Evolutionary conservation across 2,797 vertebrate genomes (phyloP).

Genomic region (Tokudaia tokunoshimensis): DNA sequence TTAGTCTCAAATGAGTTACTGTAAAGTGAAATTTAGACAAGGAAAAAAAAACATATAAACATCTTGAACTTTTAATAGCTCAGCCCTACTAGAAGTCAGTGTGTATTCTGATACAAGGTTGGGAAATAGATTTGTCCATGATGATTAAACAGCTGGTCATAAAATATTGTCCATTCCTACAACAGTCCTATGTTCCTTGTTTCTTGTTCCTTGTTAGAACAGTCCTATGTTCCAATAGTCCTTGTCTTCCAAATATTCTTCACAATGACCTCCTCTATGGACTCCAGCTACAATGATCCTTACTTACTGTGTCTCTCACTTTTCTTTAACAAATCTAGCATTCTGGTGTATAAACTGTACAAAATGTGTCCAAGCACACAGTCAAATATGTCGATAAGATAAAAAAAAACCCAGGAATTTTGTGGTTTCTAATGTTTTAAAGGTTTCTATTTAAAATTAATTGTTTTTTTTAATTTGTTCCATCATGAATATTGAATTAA

Average conservation of each 20-base stretch:
- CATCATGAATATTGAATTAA: background rate
- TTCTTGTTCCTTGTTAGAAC: too few species aligned
- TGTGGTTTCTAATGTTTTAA: background rate
- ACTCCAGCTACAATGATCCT: background rate
- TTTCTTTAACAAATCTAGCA: conserved; percentile 34
- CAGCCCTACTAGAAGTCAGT: background rate
- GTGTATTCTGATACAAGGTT: background rate
- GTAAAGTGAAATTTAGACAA: conserved; percentile 59
- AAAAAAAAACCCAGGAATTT: background rate
- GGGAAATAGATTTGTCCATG: background rate
- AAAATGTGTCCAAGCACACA: conserved; percentile 3
- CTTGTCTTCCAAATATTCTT: conserved; percentile 8
- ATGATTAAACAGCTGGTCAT: background rate
- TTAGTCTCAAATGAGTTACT: conserved; percentile 64
- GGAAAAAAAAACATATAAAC: conserved; percentile 2
- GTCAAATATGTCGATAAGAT: background rate
- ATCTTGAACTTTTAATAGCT: conserved; percentile 34
- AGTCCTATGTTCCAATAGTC: background rate
- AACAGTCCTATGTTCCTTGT: background rate
- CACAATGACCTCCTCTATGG: background rate
- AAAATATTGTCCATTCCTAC: background rate
- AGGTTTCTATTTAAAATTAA: conserved; percentile 17
- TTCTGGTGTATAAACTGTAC: background rate
- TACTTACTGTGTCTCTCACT: background rate
- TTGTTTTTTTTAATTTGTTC: background rate